Evolutionary conservation across 2,113 vertebrate species (phyloP), one percentile per base, ranked within the genome.

Genomic region (Prionailurus viverrinus): DNA sequence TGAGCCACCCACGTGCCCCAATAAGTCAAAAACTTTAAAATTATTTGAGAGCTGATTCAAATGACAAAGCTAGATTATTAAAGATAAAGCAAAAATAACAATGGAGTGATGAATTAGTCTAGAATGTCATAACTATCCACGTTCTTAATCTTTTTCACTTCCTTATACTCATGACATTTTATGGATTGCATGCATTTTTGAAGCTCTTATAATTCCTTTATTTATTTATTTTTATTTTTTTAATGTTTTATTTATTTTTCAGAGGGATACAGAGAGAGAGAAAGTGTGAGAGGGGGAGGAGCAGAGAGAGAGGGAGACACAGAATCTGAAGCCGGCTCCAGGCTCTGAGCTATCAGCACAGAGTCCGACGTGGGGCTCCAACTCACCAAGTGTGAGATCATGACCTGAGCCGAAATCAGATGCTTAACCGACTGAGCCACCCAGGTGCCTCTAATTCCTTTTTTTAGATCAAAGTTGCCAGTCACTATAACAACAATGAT

Each of bases 91-190:
- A 68, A 91, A 92, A 95, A 48, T 82, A 94, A 51, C 58, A 84
- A 89, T 13, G 8, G 23, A 74, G 27, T 36, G 7, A 51, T 86
- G 16, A 36, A 23, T 85, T 58, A 18, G 13, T 90, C 19, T 96
- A 61, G 10, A 89, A 23, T 39, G 53, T 11, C 6, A 36, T 63
- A 86, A 63, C 14, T 36, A 4, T 7, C 29, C 14, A 31, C 58
- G 1, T 51, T 87, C 7, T 92, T n/a, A 68, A 68, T 66, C 15
- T 29, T 82, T 84, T 85, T 86, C 4, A 14, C 3, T 65, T 55
- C 13, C 33, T 96, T 96, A 14, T 86, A 91, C 85, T 89, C 36
- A 83, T 19, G n/a, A 48, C 15, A n/a, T 94, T 61, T 78, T 65
- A 23, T 87, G 27, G 65, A 65, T 51, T 94, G 4, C 16, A 71